A percentile compares a stretch with the other conserved stretches of the same genome.
Conservation (phyloP, 2,888 invertebrate genomes). For the Mesoligia furuncula region DNA sequence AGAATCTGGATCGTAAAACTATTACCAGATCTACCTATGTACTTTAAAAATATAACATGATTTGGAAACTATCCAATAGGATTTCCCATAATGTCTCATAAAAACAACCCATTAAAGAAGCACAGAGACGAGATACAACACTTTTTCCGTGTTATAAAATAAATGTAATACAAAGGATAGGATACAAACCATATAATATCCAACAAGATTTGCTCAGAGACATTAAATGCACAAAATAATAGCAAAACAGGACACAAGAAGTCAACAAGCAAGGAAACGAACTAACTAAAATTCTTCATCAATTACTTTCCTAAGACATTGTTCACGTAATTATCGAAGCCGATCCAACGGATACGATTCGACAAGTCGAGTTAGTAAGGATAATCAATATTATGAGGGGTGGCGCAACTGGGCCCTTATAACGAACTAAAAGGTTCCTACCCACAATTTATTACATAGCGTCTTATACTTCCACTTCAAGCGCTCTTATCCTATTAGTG, state of each 20-base stretch:
- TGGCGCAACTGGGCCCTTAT: conserved; percentile 57
- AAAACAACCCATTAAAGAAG: too few species aligned
- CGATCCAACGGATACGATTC: conserved; percentile 20
- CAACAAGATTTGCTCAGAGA: background rate
- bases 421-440: conserved; percentile 59
- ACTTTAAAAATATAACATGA: background rate
- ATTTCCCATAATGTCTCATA: background rate
- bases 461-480: conserved; percentile 64
- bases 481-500: conserved; percentile 67
- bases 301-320: conserved; percentile 30
- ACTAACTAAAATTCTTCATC: conserved; percentile 7
- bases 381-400: conserved; percentile 66
- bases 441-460: conserved; percentile 63
- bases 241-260: background rate
- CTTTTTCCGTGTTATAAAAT: background rate
- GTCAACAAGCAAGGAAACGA: background rate
- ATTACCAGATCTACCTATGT: background rate
- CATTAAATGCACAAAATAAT: background rate
- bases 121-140: too few species aligned
- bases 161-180: background rate
- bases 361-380: conserved; percentile 38
- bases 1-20: background rate
- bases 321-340: conserved; percentile 30
- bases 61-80: background rate
- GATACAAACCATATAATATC: background rate